Percentiles rank a stretch among this genome's conserved stretches.
phyloP scores from a whole-genome alignment of 2,113 vertebrate species.

The Psettodes erumei region DNA sequence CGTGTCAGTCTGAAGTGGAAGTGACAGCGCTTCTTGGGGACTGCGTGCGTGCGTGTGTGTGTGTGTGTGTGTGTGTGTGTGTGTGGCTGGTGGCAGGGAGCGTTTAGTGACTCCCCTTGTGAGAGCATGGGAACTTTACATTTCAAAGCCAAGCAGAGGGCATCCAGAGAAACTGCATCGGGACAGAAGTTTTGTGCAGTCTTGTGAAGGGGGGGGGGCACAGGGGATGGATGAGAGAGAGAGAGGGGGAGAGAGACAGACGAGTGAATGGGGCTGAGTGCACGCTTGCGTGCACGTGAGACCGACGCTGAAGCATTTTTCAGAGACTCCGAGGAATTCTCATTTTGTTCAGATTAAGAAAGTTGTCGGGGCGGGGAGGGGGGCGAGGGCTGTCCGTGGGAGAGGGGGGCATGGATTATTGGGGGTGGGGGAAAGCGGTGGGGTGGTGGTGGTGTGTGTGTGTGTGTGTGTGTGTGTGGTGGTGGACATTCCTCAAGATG shows the following conservation, averaged over 20 bases:
- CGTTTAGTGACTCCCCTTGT: slow-evolving; percentile 66
- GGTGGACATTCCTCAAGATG: slow-evolving; percentile 85
- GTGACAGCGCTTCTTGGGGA: slow-evolving; percentile 68
- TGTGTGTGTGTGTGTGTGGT: too few species aligned
- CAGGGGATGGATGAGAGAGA: slow-evolving; percentile 22
- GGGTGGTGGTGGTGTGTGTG: background rate
- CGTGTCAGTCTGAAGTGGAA: slow-evolving; percentile 81
- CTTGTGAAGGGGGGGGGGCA: slow-evolving; percentile 12
- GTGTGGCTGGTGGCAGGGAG: slow-evolving; percentile 50
- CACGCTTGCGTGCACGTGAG: slow-evolving; percentile 42
- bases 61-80: slow-evolving; percentile 36
- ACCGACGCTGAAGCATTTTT: slow-evolving; percentile 76
- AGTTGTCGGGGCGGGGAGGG: slow-evolving; percentile 27
- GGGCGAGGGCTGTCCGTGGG: slow-evolving; percentile 54
- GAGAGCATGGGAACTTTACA: slow-evolving; percentile 80
- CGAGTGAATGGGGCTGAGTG: slow-evolving; percentile 35
- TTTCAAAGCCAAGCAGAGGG: slow-evolving; percentile 74
- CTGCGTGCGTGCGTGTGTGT: slow-evolving; percentile 39
- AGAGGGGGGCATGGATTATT: slow-evolving; percentile 80
- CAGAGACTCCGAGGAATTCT: slow-evolving; percentile 77
- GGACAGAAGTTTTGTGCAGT: slow-evolving; percentile 52
- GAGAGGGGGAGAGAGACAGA: slow-evolving; percentile 4
- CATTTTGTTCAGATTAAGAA: slow-evolving; percentile 85
- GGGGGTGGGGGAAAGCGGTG: slow-evolving; percentile 37
- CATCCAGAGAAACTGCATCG: slow-evolving; percentile 50